Conservation (phyloP, 2,888 invertebrate species). For the Tethea ocularis region DNA sequence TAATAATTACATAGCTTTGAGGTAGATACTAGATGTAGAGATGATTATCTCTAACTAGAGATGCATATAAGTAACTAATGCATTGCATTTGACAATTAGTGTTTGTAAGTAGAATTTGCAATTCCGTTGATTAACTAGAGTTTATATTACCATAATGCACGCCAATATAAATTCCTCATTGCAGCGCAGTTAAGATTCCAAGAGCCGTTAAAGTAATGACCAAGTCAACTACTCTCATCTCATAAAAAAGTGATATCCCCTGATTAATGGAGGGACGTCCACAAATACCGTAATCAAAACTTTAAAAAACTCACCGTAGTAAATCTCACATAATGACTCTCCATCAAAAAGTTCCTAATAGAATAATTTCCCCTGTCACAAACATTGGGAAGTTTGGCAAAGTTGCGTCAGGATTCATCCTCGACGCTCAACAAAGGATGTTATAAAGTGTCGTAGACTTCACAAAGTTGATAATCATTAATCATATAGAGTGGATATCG, state of each 20-base stretch:
- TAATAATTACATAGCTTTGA: not conserved
- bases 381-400: constrained; percentile 43
- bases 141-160: not conserved
- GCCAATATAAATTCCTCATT: not conserved
- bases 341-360: constrained; percentile 45
- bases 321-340: constrained; percentile 27
- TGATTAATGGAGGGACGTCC: not conserved
- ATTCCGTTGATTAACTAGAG: not conserved
- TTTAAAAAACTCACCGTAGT: constrained; percentile 30
- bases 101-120: not conserved
- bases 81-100: no score
- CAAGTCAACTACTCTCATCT: not conserved
- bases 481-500: constrained; percentile 51
- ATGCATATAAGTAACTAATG: not conserved
- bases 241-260: not conserved
- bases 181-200: not conserved
- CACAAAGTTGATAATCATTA: constrained; percentile 42
- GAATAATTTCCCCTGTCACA: constrained; percentile 49
- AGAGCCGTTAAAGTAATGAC: not conserved
- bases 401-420: constrained; percentile 43
- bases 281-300: not conserved
- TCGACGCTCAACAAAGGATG: constrained; percentile 48
- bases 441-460: constrained; percentile 41
- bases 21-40: not conserved
- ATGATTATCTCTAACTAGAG: not conserved